Conservation (phyloP, 2,113 vertebrate species). For the Hippoglossus stenolepis region DNA sequence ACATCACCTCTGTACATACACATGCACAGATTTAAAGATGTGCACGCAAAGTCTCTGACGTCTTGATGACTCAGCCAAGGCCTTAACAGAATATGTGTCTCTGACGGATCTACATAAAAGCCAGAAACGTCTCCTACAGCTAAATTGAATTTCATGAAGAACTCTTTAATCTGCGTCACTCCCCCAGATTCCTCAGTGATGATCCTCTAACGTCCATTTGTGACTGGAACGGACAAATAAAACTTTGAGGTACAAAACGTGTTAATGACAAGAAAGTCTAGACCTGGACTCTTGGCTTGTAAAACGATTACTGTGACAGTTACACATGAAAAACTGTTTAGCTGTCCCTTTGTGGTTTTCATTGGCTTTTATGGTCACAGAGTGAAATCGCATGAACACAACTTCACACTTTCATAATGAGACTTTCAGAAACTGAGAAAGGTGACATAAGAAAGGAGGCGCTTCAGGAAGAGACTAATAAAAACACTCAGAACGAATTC, state of each 20-base stretch:
- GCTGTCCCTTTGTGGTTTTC: slow-evolving; percentile 12
- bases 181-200: slow-evolving; percentile 1
- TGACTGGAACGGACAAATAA: slow-evolving; percentile 3
- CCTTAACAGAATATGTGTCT: slow-evolving; percentile 30
- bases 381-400: slow-evolving; percentile 3
- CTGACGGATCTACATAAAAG: slow-evolving; percentile 5
- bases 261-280: slow-evolving; percentile 12
- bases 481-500: not conserved
- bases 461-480: not conserved
- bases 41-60: not conserved
- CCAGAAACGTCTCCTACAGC: not conserved
- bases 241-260: not conserved
- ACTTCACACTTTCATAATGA: slow-evolving; percentile 7
- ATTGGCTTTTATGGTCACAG: not conserved
- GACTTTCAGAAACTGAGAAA: not conserved
- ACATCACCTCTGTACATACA: slow-evolving; percentile 37
- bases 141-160: not conserved
- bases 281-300: slow-evolving; percentile 8
- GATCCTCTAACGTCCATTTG: not conserved
- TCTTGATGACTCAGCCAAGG: slow-evolving; percentile 43
- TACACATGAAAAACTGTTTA: not conserved
- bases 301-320: slow-evolving; percentile 3
- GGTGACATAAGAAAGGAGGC: not conserved
- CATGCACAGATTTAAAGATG: slow-evolving; percentile 8
- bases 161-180: not conserved